Conservation (phyloP, 2,888 invertebrate genomes). For the Leucoptera coffeella region DNA sequence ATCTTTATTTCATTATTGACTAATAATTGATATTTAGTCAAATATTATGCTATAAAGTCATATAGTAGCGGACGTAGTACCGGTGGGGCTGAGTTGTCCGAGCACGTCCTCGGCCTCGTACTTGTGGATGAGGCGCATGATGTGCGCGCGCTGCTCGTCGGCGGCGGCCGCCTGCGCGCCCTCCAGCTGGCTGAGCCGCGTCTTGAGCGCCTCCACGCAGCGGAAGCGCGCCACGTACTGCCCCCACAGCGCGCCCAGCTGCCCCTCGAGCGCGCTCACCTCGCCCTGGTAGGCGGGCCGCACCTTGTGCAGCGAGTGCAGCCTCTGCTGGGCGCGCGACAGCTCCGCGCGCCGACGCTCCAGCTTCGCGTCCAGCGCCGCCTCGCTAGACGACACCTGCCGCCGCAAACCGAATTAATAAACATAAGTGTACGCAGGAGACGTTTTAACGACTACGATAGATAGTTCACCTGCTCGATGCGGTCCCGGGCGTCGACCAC, state of each 20-base stretch:
- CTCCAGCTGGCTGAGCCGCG: conserved; percentile 77
- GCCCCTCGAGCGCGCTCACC: conserved; percentile 80
- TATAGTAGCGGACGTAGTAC: conserved; percentile 13
- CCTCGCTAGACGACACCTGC: conserved; percentile 84
- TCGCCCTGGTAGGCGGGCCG: conserved; percentile 96
- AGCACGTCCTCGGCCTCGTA: conserved; percentile 48
- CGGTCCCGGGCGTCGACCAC: conserved; percentile 68
- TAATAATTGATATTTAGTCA: too few species aligned
- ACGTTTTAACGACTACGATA: too few species aligned
- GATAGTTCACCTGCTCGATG: conserved; percentile 35
- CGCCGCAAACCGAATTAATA: too few species aligned
- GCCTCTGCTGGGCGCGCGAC: conserved; percentile 86
- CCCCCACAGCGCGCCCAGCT: conserved; percentile 77
- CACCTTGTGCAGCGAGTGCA: conserved; percentile 91
- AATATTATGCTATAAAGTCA: too few species aligned
- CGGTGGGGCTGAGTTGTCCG: conserved; percentile 42
- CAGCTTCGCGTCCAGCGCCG: conserved; percentile 84
- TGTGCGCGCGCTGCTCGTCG: conserved; percentile 60
- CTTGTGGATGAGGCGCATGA: conserved; percentile 49
- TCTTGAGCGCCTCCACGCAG: conserved; percentile 82
- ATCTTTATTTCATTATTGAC: too few species aligned
- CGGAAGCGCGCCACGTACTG: conserved; percentile 85
- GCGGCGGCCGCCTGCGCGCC: conserved; percentile 68
- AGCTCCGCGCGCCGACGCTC: conserved; percentile 86
- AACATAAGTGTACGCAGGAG: too few species aligned